Conservation (phyloP, 2,113 vertebrate genomes). For the Chrysemys picta region DNA sequence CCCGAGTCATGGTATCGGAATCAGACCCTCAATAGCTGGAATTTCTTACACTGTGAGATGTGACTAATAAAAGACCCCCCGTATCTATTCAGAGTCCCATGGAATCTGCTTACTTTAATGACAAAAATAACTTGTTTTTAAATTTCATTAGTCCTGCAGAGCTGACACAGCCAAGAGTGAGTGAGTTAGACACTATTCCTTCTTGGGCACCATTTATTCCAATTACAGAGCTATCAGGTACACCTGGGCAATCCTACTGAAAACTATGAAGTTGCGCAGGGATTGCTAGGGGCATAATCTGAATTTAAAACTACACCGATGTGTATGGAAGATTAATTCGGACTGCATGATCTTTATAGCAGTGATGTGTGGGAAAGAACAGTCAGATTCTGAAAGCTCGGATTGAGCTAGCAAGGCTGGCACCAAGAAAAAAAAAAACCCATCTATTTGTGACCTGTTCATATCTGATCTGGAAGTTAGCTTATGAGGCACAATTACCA, state of each 20-base stretch:
- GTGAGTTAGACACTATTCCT: neutral
- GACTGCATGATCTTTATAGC: neutral
- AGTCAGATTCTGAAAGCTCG: neutral
- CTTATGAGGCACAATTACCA: neutral
- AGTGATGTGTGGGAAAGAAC: neutral
- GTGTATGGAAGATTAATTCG: neutral
- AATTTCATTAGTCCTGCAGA: neutral
- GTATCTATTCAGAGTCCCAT: rapidly evolving
- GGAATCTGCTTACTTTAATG: neutral
- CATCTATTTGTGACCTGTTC: neutral
- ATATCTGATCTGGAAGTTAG: neutral
- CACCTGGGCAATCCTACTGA: rapidly evolving
- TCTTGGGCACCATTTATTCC: neutral
- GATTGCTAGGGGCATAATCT: neutral
- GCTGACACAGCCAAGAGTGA: neutral
- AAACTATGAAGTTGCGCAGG: neutral
- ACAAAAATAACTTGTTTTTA: neutral
- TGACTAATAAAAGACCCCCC: neutral
- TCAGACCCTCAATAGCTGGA: neutral
- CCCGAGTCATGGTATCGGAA: neutral
- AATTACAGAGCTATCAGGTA: neutral
- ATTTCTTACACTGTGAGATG: rapidly evolving
- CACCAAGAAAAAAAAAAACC: neutral
- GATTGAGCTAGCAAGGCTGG: neutral
- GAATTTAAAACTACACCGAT: neutral